Evolutionary conservation across 1,140 invertebrate genomes (phyloP).

Genomic region (Hestina assimilis): DNA sequence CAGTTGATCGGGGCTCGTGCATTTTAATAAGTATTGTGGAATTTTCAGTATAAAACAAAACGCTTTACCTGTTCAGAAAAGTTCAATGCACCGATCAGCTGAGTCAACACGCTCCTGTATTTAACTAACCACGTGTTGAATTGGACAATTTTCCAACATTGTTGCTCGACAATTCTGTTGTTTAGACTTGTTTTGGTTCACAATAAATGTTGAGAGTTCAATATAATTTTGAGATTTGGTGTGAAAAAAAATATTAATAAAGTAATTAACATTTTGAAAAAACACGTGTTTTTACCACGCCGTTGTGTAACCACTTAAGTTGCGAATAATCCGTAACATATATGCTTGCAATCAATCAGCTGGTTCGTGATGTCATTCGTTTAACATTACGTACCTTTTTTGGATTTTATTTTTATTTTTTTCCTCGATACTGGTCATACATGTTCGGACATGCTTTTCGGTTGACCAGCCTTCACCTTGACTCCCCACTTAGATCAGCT

Average conservation of each 20-base stretch:
- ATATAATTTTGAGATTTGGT: too few species aligned
- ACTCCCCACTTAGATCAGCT: constrained; percentile 46
- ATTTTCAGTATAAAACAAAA: constrained; percentile 56
- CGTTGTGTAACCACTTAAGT: constrained; percentile 10
- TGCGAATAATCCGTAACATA: constrained; percentile 13
- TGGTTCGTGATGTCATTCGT: constrained; percentile 51
- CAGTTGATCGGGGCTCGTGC: constrained; percentile 42
- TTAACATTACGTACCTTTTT: constrained; percentile 36
- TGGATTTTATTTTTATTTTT: constrained; percentile 33
- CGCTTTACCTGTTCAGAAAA: constrained; percentile 52
- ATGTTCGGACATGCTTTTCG: constrained; percentile 48
- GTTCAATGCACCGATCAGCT: constrained; percentile 70
- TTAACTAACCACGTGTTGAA: constrained; percentile 38
- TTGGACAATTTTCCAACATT: constrained; percentile 47
- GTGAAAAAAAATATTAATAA: background rate
- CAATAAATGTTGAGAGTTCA: background rate
- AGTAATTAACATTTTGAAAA: background rate
- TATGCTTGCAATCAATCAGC: constrained; percentile 44
- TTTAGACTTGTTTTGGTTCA: constrained; percentile 32
- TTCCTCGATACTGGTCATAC: constrained; percentile 29
- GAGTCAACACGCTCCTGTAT: constrained; percentile 58
- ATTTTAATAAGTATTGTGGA: constrained; percentile 46
- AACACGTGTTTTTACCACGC: too few species aligned
- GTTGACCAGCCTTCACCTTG: constrained; percentile 53
- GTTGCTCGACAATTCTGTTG: constrained; percentile 47